Percentiles rank a stretch among this genome's conserved stretches.
Evolutionary conservation across 2,888 invertebrate species (phyloP).

Genomic region (Galerucella pusilla): DNA sequence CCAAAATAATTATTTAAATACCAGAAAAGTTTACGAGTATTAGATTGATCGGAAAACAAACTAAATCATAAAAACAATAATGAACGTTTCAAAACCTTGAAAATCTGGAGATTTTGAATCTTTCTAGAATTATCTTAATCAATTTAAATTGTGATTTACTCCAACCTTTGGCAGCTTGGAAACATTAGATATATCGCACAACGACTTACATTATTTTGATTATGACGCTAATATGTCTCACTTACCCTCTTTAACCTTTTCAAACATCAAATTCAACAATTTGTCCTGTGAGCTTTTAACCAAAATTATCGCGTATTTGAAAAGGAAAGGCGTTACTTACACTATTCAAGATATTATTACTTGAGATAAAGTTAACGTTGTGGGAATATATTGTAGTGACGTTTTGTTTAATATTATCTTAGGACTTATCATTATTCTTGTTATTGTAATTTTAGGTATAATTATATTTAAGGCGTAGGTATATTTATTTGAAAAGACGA

Average conservation of each 20-base stretch:
- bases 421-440: slow-evolving; percentile 42
- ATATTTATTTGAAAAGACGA: slow-evolving; percentile 54
- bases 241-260: slow-evolving; percentile 54
- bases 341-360: slow-evolving; percentile 56
- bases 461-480: slow-evolving; percentile 50
- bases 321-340: slow-evolving; percentile 54
- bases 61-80: slow-evolving; percentile 42
- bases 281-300: slow-evolving; percentile 58
- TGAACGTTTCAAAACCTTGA: slow-evolving; percentile 50
- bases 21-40: slow-evolving; percentile 49
- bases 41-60: slow-evolving; percentile 58
- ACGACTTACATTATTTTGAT: slow-evolving; percentile 57
- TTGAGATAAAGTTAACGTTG: slow-evolving; percentile 59
- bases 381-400: slow-evolving; percentile 58
- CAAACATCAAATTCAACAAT: slow-evolving; percentile 59
- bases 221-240: slow-evolving; percentile 57
- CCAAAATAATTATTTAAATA: slow-evolving; percentile 50
- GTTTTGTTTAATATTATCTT: slow-evolving; percentile 43
- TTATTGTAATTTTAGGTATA: slow-evolving; percentile 44
- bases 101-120: slow-evolving; percentile 56
- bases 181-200: slow-evolving; percentile 57
- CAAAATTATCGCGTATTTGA: slow-evolving; percentile 57
- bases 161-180: slow-evolving; percentile 53
- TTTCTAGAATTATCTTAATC: slow-evolving; percentile 57
- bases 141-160: slow-evolving; percentile 54